Percentiles rank a stretch among this genome's conserved stretches.
phyloP scores from a whole-genome alignment of 2,888 invertebrate genomes.

The Anticlea derivata region DNA sequence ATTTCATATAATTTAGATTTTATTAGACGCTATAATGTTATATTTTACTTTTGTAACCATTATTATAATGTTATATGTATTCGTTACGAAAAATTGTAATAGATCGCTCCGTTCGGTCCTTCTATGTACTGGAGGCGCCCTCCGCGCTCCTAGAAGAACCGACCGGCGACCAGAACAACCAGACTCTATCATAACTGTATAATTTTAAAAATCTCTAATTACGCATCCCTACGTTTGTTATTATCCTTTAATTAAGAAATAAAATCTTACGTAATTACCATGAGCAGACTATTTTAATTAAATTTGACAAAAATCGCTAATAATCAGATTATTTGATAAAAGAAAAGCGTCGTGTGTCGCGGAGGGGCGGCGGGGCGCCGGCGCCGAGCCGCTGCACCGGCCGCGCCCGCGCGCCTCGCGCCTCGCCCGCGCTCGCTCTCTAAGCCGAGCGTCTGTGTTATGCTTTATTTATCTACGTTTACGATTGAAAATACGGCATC shows the following conservation, averaged over 20 bases:
- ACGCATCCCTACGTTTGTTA: constrained; percentile 83
- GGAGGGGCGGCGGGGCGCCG: constrained; percentile 31
- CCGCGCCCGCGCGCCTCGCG: constrained; percentile 42
- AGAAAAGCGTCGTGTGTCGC: constrained; percentile 71
- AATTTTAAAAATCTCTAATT: constrained; percentile 84
- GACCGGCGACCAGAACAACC: constrained; percentile 67
- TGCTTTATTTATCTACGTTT: constrained; percentile 77
- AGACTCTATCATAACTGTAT: constrained; percentile 82
- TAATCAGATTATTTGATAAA: constrained; percentile 76
- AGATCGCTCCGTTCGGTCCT: constrained; percentile 61
- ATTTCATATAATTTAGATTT: constrained; percentile 84
- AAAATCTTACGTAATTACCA: constrained; percentile 82
- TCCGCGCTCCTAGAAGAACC: constrained; percentile 45
- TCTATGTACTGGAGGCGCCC: constrained; percentile 31
- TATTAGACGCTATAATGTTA: constrained; percentile 83
- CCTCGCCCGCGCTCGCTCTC: constrained; percentile 46
- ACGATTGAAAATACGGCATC: constrained; percentile 81
- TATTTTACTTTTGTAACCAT: constrained; percentile 83
- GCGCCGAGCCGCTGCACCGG: constrained; percentile 22
- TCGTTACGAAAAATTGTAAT: constrained; percentile 80
- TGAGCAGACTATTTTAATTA: constrained; percentile 83
- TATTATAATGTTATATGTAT: constrained; percentile 83
- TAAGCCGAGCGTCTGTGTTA: constrained; percentile 72
- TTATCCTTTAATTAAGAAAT: constrained; percentile 84
- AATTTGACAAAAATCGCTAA: constrained; percentile 80